Base-by-base conservation (phyloP, 2,797 vertebrate species). In the Neopelma chrysocephalum region DNA sequence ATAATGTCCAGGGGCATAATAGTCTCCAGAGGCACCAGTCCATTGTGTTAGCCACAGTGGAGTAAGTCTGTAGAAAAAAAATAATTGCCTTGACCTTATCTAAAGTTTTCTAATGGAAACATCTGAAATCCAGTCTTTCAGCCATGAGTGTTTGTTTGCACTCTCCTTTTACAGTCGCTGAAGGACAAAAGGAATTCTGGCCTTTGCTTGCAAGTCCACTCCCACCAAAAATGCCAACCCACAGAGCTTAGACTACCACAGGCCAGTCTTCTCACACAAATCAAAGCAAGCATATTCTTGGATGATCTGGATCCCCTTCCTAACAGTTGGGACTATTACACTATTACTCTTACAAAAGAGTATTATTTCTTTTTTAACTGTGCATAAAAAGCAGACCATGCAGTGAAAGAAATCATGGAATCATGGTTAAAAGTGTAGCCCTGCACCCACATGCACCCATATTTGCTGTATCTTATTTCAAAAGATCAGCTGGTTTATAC, bases 11-110 rank as follows among this genome's bases (percentile, higher is more conserved):
- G 80, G 48, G 66, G 58, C 66, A 79, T 51, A 93, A 90, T 3
- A 82, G 73, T 12, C 56, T 90, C 66, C 56, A 92, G 83, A 87
- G 68, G 62, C 80, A 94, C 43, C 48, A 79, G n/a, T 15, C 40
- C 73, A 92, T 87, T 96, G 83, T 87, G 58, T 76, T 84, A 82
- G 66, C 42, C 83, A 82, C 86, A 76, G 86, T 32, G 15, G 36
- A 93, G 36, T 64, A 89, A 89, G 50, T 15, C 54, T 77, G 34
- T 27, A 40, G 29, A 56, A 90, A 79, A 89, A 88, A 87, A 90
- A 89, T 72, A 96, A 96, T 80, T 92, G 80, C 89, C 68, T 85
- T 92, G 95, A 93, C 78, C 71, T 95, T 96, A 90, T 87, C 90
- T 89, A 11, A 94, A 79, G 42, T 92, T 85, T 94, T 84, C 66